A percentile compares a stretch with the other conserved stretches of the same genome.
These are phyloP conservation scores for Cuniculus paca DNA, from an alignment of 2,797 vertebrate species.

Conservation along the genomic window DNA sequence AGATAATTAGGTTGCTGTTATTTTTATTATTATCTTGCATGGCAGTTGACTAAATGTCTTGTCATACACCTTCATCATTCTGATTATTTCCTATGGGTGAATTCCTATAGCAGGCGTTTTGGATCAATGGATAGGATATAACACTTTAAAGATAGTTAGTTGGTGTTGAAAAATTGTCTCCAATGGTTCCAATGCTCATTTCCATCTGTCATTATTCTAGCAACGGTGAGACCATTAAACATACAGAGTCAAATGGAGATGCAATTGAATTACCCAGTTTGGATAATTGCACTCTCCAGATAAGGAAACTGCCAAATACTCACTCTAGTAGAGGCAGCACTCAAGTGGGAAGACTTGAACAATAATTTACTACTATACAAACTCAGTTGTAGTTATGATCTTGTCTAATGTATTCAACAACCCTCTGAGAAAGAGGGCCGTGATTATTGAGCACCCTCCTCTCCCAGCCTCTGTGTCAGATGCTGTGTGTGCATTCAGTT, in stretches of 20 bases:
- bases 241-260: constrained; percentile 15
- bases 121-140: background rate
- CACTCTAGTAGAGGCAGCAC: background rate
- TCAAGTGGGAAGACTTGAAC: background rate
- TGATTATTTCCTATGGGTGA: constrained; percentile 47
- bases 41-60: constrained; percentile 21
- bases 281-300: background rate
- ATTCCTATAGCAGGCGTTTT: constrained; percentile 38
- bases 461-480: background rate
- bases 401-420: constrained; percentile 38
- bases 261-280: constrained; percentile 42
- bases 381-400: background rate
- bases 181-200: background rate
- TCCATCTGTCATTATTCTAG: constrained; percentile 47
- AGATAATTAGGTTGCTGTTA: constrained; percentile 53
- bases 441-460: background rate
- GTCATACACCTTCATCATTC: constrained; percentile 59
- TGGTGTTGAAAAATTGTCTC: constrained; percentile 33
- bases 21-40: constrained; percentile 27
- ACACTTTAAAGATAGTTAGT: constrained; percentile 41
- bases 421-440: constrained; percentile 35
- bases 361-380: background rate
- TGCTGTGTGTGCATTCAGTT: background rate
- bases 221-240: constrained; percentile 66
- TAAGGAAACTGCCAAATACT: constrained; percentile 18